These are phyloP conservation scores for Butorides virescens DNA, from an alignment of 2,113 vertebrate genomes.

Conservation along the genomic window DNA sequence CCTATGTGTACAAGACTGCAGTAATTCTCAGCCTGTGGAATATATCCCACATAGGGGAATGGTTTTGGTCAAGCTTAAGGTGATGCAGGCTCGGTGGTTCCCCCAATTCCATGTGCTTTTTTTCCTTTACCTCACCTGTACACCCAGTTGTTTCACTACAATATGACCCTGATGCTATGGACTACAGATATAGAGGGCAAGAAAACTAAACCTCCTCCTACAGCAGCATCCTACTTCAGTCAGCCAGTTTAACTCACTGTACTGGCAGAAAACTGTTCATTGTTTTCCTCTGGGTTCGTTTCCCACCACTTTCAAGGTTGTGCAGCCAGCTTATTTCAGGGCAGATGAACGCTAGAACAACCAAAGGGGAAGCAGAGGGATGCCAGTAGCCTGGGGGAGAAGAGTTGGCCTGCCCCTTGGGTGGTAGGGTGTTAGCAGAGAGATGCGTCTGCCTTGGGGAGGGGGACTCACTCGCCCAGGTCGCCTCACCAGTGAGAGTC, in stretches of 20 bases:
- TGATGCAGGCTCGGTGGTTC: neutral
- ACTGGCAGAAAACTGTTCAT: neutral
- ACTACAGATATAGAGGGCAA: neutral
- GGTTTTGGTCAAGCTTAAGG: neutral
- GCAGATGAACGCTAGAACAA: neutral
- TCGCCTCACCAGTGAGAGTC: neutral
- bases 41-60: neutral
- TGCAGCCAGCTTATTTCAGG: neutral
- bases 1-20: neutral
- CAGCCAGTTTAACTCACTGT: neutral
- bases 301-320: neutral
- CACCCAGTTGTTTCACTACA: neutral
- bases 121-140: neutral
- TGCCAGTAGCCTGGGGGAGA: neutral
- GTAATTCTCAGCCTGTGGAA: neutral
- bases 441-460: neutral
- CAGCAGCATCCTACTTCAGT: neutral
- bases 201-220: neutral
- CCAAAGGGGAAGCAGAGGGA: neutral
- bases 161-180: neutral
- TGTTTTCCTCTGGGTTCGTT: neutral
- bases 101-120: neutral
- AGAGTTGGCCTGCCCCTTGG: neutral
- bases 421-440: neutral
- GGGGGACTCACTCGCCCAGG: accelerated